A percentile compares a stretch with the other conserved stretches of the same genome.
phyloP scores from a whole-genome alignment of 2,888 invertebrate species.

The Venustoraphidia nigricollis region DNA sequence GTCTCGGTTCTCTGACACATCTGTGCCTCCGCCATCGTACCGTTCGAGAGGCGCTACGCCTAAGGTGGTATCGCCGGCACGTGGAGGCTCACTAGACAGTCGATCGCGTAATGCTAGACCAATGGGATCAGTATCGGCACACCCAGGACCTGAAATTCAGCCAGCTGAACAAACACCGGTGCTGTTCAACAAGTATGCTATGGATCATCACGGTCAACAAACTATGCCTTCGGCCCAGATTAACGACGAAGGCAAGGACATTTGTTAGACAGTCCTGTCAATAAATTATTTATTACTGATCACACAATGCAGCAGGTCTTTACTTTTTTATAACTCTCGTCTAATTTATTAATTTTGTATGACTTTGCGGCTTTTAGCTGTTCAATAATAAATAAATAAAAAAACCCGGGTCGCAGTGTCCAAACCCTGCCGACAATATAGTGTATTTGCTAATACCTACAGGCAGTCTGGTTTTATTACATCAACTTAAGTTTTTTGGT shows the following conservation, averaged over 20 bases:
- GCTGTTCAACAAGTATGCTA: constrained; percentile 54
- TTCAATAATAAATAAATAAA: no score
- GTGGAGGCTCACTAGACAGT: constrained; percentile 24
- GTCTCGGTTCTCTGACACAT: constrained; percentile 23
- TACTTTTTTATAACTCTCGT: no score
- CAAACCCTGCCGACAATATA: no score
- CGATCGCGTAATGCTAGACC: constrained; percentile 15
- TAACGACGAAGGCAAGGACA: not conserved
- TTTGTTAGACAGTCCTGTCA: no score
- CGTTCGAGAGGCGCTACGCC: constrained; percentile 3
- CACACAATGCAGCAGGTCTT: no score
- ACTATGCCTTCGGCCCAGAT: not conserved
- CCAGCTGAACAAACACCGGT: constrained; percentile 35
- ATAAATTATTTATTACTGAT: no score
- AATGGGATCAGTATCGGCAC: constrained; percentile 9
- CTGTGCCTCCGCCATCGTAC: constrained; percentile 13
- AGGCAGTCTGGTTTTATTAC: no score
- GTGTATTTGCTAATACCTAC: no score
- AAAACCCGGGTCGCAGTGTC: no score
- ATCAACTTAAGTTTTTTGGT: no score
- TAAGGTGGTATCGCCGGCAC: not conserved
- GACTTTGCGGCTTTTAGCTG: no score
- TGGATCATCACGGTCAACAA: constrained; percentile 25
- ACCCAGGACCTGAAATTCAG: constrained; percentile 23
- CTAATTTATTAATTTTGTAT: no score